A percentile compares a stretch with the other conserved stretches of the same genome.
These are phyloP conservation scores for Heliornis fulica DNA, from an alignment of 2,113 vertebrate genomes.

Conservation along the genomic window DNA sequence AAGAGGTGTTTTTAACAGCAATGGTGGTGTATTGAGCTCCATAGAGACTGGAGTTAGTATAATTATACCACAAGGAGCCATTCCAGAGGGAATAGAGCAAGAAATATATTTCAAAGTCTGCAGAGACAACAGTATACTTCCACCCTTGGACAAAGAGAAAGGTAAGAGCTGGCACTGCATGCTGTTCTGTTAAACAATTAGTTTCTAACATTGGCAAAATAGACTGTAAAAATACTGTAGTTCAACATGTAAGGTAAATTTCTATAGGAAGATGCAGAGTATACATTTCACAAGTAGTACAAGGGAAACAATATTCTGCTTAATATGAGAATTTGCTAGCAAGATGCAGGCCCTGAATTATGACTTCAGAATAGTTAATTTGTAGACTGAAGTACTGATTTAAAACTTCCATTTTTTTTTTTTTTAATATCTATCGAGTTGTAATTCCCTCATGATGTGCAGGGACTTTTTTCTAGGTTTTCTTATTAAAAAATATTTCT, in stretches of 20 bases:
- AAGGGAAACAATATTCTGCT: neutral
- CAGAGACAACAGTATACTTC: conserved; percentile 97
- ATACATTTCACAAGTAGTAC: neutral
- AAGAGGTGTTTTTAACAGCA: conserved; percentile 94
- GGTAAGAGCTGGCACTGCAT: conserved; percentile 69
- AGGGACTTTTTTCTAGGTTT: neutral
- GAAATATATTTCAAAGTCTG: conserved; percentile 99
- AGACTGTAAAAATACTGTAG: neutral
- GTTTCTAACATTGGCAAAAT: neutral
- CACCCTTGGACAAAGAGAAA: conserved; percentile 98
- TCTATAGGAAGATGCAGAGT: neutral
- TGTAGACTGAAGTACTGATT: neutral
- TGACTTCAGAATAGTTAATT: neutral
- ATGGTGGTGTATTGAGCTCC: conserved; percentile 95
- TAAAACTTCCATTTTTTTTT: neutral
- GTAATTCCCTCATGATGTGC: neutral
- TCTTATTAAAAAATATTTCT: neutral
- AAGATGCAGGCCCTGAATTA: neutral
- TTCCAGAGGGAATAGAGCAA: conserved; percentile 94
- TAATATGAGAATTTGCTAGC: neutral
- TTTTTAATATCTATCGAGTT: neutral
- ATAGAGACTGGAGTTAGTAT: conserved; percentile 98
- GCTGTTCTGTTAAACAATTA: neutral
- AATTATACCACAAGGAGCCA: conserved; percentile 97
- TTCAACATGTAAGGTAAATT: rapidly evolving